A percentile compares a stretch with the other conserved stretches of the same genome.
Conservation (phyloP, 2,113 vertebrate species). For the Pantherophis guttatus region DNA sequence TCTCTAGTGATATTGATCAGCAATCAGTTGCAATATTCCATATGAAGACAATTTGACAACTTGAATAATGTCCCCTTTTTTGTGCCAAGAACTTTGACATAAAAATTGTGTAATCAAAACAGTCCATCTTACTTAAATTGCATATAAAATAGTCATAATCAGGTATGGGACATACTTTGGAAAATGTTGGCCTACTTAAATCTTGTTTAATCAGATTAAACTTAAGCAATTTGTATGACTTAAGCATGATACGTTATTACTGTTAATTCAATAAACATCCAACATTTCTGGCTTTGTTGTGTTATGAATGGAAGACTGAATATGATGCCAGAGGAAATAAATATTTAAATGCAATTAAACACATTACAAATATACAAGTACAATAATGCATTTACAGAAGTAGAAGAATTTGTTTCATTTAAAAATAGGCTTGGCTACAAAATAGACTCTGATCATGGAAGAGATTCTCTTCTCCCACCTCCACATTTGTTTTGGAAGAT, state of each 20-base stretch:
- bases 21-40: not conserved
- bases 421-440: not conserved
- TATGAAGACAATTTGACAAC: constrained; percentile 1
- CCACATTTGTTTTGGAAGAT: not conserved
- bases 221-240: not conserved
- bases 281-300: not conserved
- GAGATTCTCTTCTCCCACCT: not conserved
- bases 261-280: not conserved
- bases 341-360: not conserved
- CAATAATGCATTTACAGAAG: not conserved
- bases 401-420: not conserved
- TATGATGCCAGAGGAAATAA: not conserved
- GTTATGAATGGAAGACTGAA: not conserved
- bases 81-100: not conserved
- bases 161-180: not conserved
- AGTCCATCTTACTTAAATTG: too few species aligned
- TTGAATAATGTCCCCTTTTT: not conserved
- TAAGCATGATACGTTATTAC: not conserved
- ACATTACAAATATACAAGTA: not conserved
- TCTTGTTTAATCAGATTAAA: not conserved
- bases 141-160: not conserved
- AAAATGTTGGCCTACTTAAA: not conserved
- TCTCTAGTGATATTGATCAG: not conserved
- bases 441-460: not conserved
- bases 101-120: not conserved